Percentiles rank a stretch among this genome's conserved stretches.
Conservation (phyloP, 2,113 vertebrate species). For the Pedionomus torquatus region DNA sequence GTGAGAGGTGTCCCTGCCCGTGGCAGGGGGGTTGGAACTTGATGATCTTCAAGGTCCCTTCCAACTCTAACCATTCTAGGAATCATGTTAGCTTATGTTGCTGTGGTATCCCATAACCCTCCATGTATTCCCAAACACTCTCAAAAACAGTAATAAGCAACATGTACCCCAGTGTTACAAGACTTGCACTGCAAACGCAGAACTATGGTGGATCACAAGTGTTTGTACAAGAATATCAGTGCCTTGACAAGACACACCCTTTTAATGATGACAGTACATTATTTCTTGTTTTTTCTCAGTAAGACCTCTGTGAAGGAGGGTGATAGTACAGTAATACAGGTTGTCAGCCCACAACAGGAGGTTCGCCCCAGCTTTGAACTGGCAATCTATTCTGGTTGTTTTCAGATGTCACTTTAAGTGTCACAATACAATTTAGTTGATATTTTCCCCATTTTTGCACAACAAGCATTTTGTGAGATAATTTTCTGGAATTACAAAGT, state of each 20-base stretch:
- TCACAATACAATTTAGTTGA: neutral
- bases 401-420: neutral
- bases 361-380: neutral
- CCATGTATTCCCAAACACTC: neutral
- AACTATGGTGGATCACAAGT: neutral
- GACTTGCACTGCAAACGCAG: neutral
- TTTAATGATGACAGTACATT: neutral
- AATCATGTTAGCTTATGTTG: neutral
- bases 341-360: neutral
- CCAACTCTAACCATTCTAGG: too few species aligned
- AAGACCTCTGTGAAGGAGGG: neutral
- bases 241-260: neutral
- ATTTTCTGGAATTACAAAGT: neutral
- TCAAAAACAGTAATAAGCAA: neutral
- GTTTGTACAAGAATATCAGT: neutral
- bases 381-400: neutral
- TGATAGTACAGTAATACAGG: neutral
- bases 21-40: too few species aligned
- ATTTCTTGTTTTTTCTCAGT: neutral
- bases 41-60: too few species aligned
- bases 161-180: accelerated
- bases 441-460: neutral
- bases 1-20: too few species aligned
- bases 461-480: neutral
- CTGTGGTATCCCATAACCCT: neutral